These are phyloP conservation scores for Tonatia bakeri DNA, from an alignment of 2,113 vertebrate species.

Conservation along the genomic window DNA sequence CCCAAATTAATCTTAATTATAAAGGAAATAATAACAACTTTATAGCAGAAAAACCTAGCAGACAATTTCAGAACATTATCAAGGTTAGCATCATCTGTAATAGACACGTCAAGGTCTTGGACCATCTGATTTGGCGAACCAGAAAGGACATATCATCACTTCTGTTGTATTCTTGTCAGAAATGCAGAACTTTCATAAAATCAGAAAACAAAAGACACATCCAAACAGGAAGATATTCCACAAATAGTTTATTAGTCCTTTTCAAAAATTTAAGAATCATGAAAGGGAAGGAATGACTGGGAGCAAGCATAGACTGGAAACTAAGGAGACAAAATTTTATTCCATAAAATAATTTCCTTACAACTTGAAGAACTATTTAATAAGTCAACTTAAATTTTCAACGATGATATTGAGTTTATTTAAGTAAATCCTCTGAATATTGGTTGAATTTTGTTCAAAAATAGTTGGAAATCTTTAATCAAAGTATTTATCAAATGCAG, in stretches of 20 bases:
- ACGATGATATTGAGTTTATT: background rate
- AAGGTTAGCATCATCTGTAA: background rate
- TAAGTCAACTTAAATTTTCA: background rate
- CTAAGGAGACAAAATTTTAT: background rate
- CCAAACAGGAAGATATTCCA: background rate
- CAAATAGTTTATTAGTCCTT: background rate
- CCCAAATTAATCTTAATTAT: background rate
- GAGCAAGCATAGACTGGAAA: background rate
- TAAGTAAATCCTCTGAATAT: background rate
- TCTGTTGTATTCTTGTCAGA: background rate
- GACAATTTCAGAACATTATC: background rate
- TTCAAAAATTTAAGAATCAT: background rate
- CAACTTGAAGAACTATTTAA: background rate
- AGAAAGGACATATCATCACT: background rate
- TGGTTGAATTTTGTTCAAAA: background rate
- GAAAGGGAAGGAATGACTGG: background rate
- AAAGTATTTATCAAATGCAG: background rate
- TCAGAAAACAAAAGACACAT: background rate
- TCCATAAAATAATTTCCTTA: background rate
- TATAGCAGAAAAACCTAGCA: background rate
- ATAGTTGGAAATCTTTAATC: conserved; percentile 3
- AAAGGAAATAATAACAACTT: background rate
- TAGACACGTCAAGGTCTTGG: background rate
- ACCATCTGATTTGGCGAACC: background rate
- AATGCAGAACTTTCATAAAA: background rate